Percentiles rank a stretch among this genome's conserved stretches.
Evolutionary conservation across 2,888 invertebrate genomes (phyloP).

Genomic region (Mechanitis mazaeus): DNA sequence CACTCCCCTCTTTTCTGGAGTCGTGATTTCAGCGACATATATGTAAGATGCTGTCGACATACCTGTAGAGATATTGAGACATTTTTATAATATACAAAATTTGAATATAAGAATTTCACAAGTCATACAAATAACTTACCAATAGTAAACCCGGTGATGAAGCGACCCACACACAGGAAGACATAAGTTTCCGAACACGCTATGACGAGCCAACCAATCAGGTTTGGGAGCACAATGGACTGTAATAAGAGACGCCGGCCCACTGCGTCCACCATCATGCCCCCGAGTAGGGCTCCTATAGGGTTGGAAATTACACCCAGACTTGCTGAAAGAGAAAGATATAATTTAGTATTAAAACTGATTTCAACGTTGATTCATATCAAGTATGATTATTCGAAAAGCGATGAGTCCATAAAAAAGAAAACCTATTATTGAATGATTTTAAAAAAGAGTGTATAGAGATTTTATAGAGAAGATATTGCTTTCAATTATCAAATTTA

Average conservation of each 20-base stretch:
- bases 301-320: slow-evolving; percentile 84
- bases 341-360: slow-evolving; percentile 3
- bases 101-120: background rate
- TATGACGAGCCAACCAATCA: slow-evolving; percentile 82
- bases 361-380: too few relatives aligned
- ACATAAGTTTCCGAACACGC: slow-evolving; percentile 79
- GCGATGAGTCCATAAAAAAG: too few relatives aligned
- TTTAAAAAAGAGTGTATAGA: too few relatives aligned
- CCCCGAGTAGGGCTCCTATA: slow-evolving; percentile 81
- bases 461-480: too few relatives aligned
- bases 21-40: slow-evolving; percentile 82
- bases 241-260: slow-evolving; percentile 80
- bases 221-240: slow-evolving; percentile 80
- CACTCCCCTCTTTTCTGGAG: slow-evolving; percentile 81
- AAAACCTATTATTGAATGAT: too few relatives aligned
- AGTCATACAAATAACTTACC: slow-evolving; percentile 53
- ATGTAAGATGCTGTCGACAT: slow-evolving; percentile 83
- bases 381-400: too few relatives aligned
- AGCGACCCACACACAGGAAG: slow-evolving; percentile 80
- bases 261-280: slow-evolving; percentile 80
- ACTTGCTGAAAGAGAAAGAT: slow-evolving; percentile 70
- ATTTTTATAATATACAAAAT: slow-evolving; percentile 1
- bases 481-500: too few relatives aligned
- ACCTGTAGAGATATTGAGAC: slow-evolving; percentile 59
- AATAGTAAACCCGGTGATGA: slow-evolving; percentile 82